These are phyloP conservation scores for Eristalinus sepulchralis DNA, from an alignment of 2,888 invertebrate genomes.

Conservation along the genomic window DNA sequence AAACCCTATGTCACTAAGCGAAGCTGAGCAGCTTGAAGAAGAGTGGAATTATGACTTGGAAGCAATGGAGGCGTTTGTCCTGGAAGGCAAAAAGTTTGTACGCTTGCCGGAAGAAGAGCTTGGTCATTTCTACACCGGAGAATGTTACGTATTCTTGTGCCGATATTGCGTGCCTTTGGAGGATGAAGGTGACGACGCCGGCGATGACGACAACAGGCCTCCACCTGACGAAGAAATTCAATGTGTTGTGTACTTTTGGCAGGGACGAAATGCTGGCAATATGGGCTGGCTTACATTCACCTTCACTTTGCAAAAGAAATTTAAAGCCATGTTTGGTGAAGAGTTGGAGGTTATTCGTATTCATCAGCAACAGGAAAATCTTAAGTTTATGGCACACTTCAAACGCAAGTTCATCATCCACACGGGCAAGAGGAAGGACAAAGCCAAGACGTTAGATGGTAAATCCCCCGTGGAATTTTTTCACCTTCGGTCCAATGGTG, in stretches of 20 bases:
- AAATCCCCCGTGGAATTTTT: conserved; percentile 91
- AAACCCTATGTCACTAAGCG: conserved; percentile 90
- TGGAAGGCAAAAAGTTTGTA: conserved; percentile 98
- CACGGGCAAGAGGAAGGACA: conserved; percentile 89
- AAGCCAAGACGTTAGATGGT: conserved; percentile 78
- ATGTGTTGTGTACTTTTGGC: conserved; percentile 99
- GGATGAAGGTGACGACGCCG: conserved; percentile 83
- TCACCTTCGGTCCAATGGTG: conserved; percentile 97
- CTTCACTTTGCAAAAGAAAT: conserved; percentile 96
- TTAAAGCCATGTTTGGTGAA: conserved; percentile 92
- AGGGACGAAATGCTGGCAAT: conserved; percentile 97
- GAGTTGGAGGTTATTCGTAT: conserved; percentile 97
- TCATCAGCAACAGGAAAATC: conserved; percentile 99
- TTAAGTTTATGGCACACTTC: conserved; percentile 99
- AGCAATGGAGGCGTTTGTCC: conserved; percentile 97
- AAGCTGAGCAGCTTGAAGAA: conserved; percentile 93
- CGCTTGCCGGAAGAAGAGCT: conserved; percentile 96
- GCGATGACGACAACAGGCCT: conserved; percentile 75
- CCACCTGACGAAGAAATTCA: conserved; percentile 84
- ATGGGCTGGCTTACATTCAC: conserved; percentile 99
- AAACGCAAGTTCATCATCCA: conserved; percentile 96
- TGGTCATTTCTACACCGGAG: conserved; percentile 93
- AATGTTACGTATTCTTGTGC: conserved; percentile 99
- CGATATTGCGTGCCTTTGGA: conserved; percentile 93
- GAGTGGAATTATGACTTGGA: conserved; percentile 99